phyloP scores from a whole-genome alignment of 2,113 vertebrate genomes.

The Struthio camelus region DNA sequence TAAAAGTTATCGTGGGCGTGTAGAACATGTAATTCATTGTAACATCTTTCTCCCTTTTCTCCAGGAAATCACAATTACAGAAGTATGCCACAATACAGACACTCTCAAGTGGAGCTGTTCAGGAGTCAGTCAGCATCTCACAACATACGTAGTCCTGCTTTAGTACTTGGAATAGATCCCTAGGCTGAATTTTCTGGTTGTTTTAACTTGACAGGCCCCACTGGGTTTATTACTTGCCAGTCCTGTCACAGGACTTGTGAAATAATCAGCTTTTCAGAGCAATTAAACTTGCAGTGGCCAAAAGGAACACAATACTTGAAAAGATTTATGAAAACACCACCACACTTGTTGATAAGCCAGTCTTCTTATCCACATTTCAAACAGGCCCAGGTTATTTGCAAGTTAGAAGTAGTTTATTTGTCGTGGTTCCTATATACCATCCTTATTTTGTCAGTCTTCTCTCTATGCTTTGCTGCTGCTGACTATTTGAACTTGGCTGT shows the following conservation, averaged over 20 bases:
- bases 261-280: not conserved
- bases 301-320: not conserved
- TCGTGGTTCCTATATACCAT: not conserved
- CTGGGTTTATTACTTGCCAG: not conserved
- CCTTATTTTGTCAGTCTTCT: not conserved
- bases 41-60: not conserved
- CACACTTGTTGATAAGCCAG: not conserved
- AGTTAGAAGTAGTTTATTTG: not conserved
- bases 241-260: not conserved
- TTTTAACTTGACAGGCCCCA: not conserved
- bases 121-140: not conserved
- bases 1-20: not conserved
- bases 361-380: not conserved
- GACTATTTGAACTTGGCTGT: not conserved
- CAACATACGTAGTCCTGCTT: not conserved
- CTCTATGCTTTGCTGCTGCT: not conserved
- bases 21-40: not conserved
- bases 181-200: not conserved
- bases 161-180: not conserved
- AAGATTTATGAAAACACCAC: not conserved
- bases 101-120: not conserved
- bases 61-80: not conserved
- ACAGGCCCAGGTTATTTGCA: not conserved
- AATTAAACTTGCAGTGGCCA: not conserved
- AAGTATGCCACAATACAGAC: not conserved